Conservation (phyloP, 2,113 vertebrate genomes). For the Mesocricetus auratus region DNA sequence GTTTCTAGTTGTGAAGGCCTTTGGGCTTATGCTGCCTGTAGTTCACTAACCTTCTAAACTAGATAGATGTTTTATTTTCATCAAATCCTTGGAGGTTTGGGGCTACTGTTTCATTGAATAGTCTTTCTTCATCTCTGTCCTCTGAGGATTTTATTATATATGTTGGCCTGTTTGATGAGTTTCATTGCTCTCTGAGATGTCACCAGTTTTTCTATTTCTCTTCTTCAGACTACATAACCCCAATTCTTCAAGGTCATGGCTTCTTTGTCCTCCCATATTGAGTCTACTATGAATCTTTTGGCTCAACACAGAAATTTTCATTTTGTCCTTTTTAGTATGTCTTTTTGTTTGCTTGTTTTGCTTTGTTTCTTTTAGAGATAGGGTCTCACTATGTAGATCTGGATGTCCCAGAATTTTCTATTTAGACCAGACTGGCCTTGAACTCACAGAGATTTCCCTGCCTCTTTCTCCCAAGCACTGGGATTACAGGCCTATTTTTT, state of each 20-base stretch:
- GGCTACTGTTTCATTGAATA: not conserved
- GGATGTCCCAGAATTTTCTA: not conserved
- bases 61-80: not conserved
- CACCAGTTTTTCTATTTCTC: not conserved
- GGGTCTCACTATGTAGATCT: not conserved
- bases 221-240: not conserved
- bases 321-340: not conserved
- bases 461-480: not conserved
- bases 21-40: not conserved
- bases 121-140: not conserved
- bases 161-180: not conserved
- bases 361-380: not conserved
- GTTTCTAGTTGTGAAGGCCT: not conserved
- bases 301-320: not conserved
- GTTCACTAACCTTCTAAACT: not conserved
- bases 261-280: not conserved
- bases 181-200: not conserved
- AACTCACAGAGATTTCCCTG: not conserved
- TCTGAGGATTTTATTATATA: not conserved
- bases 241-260: not conserved
- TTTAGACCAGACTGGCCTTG: not conserved
- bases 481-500: not conserved
- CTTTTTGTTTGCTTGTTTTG: not conserved
- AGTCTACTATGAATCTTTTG: conserved; percentile 18
- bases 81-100: not conserved